Percentiles rank a stretch among this genome's conserved stretches.
These are phyloP conservation scores for Microvelia longipes DNA, from an alignment of 1,140 invertebrate genomes.

Conservation along the genomic window DNA sequence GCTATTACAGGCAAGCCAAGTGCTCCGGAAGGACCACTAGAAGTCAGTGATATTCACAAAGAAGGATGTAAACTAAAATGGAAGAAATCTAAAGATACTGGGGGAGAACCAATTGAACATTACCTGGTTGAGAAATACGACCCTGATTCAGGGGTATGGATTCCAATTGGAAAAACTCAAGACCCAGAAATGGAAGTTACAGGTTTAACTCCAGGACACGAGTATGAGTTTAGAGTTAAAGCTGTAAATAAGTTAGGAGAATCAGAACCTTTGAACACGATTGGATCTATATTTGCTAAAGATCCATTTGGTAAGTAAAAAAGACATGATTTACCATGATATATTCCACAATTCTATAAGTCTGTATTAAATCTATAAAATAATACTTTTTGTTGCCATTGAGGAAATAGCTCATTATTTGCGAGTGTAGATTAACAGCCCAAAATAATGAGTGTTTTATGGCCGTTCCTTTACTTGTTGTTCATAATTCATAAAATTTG, in stretches of 20 bases:
- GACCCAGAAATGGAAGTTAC: constrained; percentile 76
- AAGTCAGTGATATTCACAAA: constrained; percentile 87
- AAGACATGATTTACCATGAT: too few relatives aligned
- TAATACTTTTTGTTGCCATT: too few relatives aligned
- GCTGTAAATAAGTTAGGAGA: constrained; percentile 94
- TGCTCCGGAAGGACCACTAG: constrained; percentile 84
- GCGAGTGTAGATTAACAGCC: too few relatives aligned
- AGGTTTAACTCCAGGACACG: constrained; percentile 77
- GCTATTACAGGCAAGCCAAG: constrained; percentile 58
- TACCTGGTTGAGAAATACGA: constrained; percentile 95
- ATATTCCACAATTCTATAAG: too few relatives aligned
- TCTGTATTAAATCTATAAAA: not conserved
- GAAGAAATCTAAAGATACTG: constrained; percentile 96
- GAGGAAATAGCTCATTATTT: too few relatives aligned
- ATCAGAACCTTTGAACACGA: constrained; percentile 88
- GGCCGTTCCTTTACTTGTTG: too few relatives aligned
- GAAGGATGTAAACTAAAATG: constrained; percentile 91
- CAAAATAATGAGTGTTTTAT: too few relatives aligned
- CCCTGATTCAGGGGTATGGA: constrained; percentile 75
- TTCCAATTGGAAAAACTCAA: constrained; percentile 66
- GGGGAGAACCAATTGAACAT: constrained; percentile 83
- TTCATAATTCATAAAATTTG: too few relatives aligned
- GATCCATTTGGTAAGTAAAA: constrained; percentile 79
- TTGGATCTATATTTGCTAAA: constrained; percentile 81
- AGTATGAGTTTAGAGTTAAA: constrained; percentile 96